Base-by-base conservation (phyloP, 2,888 invertebrate genomes). In the Spodoptera exigua region DNA sequence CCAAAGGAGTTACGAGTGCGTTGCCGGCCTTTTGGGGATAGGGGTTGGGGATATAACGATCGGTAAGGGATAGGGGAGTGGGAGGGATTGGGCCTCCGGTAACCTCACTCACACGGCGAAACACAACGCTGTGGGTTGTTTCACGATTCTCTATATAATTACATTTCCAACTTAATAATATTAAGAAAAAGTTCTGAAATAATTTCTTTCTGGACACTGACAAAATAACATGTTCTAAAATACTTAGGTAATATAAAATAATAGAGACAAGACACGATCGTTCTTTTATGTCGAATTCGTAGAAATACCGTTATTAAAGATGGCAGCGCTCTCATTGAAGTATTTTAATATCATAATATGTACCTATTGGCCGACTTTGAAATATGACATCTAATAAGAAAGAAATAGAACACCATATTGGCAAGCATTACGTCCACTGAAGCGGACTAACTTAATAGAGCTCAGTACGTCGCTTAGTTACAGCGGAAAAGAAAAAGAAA, bases 331-430 rank as follows among this genome's bases (percentile, higher is more conserved):
- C 52, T 72, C 37, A 16, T 72, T 72, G 68, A 66, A 44, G 60
- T 55, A 72, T 60, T 60, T 71, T 55, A 9, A 27, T 27, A 27
- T 27, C 9, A 27, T 47, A 36, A 17, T 44, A 44, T 36, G 21
- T n/a, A 39, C 37, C 18, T 58, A 58, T 53, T 40, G 54, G 67
- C 16, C 53, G 53, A 34, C 54, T 59, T 70, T 49, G 41, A 35
- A 10, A 36, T 34, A 40, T 55, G 40, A 52, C 48, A 52, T 51
- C 43, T 40, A 44, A 56, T 48, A 53, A 44, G 46, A 57, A 40
- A 7, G 34, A 68, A 64, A 52, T 47, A 41, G 63, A 56, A 37
- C 39, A 60, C 52, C 76, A 58, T 76, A 68, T 72, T 74, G 66
- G 18, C 69, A 69, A 63, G 66, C 72, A 74, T 71, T 76, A 52